Percentiles rank a stretch among this genome's conserved stretches.
These are phyloP conservation scores for Mormyrus iriodes DNA, from an alignment of 2,113 vertebrate species.

Conservation along the genomic window DNA sequence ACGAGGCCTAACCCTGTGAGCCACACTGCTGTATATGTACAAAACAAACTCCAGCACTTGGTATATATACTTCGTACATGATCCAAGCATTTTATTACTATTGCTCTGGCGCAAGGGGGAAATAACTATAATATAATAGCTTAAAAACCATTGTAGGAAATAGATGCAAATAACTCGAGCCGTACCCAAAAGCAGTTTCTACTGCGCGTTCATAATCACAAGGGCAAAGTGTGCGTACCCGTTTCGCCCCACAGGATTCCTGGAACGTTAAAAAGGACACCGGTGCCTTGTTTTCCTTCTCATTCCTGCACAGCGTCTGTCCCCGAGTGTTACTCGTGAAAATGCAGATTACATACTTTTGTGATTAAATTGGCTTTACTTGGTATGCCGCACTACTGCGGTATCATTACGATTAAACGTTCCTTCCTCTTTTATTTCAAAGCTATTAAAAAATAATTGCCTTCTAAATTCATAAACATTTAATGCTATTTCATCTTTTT, in stretches of 20 bases:
- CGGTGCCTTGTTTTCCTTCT: neutral
- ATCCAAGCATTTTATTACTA: neutral
- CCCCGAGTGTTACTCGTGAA: neutral
- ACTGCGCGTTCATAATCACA: neutral
- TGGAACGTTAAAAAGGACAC: neutral
- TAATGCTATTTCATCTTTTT: conserved; percentile 62
- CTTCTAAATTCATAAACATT: conserved; percentile 71
- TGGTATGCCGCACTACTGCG: conserved; percentile 44
- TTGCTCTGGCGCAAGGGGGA: neutral
- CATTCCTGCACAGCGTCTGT: no score
- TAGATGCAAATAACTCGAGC: neutral
- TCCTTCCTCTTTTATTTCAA: conserved; percentile 62
- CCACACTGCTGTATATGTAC: neutral
- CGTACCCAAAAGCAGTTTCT: neutral
- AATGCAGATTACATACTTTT: conserved; percentile 40
- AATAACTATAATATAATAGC: neutral
- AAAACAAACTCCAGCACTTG: neutral
- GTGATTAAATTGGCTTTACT: conserved; percentile 54
- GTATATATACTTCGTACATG: neutral
- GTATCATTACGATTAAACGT: conserved; percentile 67
- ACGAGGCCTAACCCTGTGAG: neutral
- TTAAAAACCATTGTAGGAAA: neutral
- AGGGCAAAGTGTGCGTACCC: neutral
- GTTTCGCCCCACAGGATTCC: neutral
- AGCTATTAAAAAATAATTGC: conserved; percentile 69